These are phyloP conservation scores for Prosapia bicincta DNA, from an alignment of 2,888 invertebrate species.

Conservation along the genomic window DNA sequence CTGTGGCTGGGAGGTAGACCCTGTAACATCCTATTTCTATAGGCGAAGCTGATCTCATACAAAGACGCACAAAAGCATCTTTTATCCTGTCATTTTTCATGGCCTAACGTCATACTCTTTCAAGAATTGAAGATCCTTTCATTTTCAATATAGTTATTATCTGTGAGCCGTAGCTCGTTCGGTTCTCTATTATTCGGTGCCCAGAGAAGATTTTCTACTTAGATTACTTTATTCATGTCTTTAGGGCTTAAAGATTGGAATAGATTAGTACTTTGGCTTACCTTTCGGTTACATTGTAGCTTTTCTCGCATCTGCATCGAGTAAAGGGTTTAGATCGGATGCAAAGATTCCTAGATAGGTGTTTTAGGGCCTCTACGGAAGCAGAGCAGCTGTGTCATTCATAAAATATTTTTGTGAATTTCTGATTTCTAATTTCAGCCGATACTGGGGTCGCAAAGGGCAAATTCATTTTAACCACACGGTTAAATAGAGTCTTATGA, in stretches of 20 bases:
- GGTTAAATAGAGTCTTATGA: too few species aligned
- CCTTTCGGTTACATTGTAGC: neutral
- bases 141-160: slow-evolving; percentile 27
- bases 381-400: neutral
- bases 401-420: neutral
- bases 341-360: neutral
- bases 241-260: slow-evolving; percentile 12
- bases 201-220: slow-evolving; percentile 10
- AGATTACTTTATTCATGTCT: slow-evolving; percentile 11
- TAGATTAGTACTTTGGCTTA: neutral
- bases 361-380: neutral
- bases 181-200: neutral
- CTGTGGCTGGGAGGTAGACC: neutral
- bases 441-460: too few species aligned
- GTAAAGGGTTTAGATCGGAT: neutral
- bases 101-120: slow-evolving; percentile 6
- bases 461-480: too few species aligned
- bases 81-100: slow-evolving; percentile 28
- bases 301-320: neutral
- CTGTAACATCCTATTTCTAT: neutral
- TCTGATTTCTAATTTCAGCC: too few species aligned
- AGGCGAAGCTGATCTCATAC: neutral
- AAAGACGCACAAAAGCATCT: slow-evolving; percentile 16
- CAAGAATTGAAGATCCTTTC: slow-evolving; percentile 21
- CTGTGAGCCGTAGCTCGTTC: slow-evolving; percentile 1